Evolutionary conservation across 1,140 invertebrate genomes (phyloP).

Genomic region (Ceratosolen solmsi): DNA sequence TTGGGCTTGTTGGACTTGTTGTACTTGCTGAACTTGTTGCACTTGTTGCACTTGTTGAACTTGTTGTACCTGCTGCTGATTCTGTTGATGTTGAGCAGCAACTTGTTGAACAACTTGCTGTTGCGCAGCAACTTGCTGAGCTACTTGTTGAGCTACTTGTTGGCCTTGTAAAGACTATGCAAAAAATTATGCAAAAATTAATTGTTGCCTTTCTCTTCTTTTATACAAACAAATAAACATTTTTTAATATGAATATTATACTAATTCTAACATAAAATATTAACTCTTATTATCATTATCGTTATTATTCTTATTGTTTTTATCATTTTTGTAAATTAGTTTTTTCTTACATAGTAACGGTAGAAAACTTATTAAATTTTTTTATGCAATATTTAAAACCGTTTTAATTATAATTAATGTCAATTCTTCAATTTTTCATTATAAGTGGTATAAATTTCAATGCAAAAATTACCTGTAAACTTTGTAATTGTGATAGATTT

Average conservation of each 20-base stretch:
- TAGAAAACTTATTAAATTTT: too few relatives aligned
- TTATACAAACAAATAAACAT: too few relatives aligned
- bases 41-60: conserved; percentile 67
- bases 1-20: conserved; percentile 59
- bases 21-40: conserved; percentile 64
- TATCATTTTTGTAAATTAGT: too few relatives aligned
- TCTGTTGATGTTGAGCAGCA: conserved; percentile 23
- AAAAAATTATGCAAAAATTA: conserved; percentile 7
- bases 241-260: too few relatives aligned
- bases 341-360: too few relatives aligned
- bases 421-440: too few relatives aligned
- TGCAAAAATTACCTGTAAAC: conserved; percentile 69
- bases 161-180: conserved; percentile 62
- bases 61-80: conserved; percentile 67
- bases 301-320: too few relatives aligned
- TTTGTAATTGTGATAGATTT: conserved; percentile 76
- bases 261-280: too few relatives aligned
- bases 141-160: conserved; percentile 69
- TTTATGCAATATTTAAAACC: not conserved
- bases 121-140: conserved; percentile 68
- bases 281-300: too few relatives aligned
- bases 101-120: conserved; percentile 63
- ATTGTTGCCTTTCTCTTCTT: too few relatives aligned
- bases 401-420: too few relatives aligned
- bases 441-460: not conserved